phyloP scores from a whole-genome alignment of 2,888 invertebrate species.

The Napeogenes inachia region DNA sequence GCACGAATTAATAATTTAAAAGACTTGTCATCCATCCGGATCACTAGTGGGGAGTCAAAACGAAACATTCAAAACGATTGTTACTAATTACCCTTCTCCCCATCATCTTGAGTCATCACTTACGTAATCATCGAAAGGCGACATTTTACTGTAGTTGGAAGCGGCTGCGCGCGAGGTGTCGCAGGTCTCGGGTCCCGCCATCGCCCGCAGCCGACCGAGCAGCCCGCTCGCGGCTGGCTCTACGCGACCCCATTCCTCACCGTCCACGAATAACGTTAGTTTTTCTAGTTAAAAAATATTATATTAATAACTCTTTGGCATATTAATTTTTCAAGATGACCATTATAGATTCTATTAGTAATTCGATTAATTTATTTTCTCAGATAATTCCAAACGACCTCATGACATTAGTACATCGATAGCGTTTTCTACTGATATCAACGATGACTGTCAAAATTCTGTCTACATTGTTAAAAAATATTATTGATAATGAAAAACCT shows the following conservation, averaged over 20 bases:
- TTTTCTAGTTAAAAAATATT: slow-evolving; percentile 49
- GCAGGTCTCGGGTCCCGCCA: not conserved
- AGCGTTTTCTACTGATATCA: no score
- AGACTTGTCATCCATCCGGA: no score
- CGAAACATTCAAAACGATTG: not conserved
- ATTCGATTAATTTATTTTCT: no score
- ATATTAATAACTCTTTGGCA: not conserved
- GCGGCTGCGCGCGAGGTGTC: not conserved
- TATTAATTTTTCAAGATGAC: no score
- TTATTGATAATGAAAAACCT: not conserved
- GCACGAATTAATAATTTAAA: no score
- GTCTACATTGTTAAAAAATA: no score
- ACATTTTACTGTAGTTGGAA: not conserved
- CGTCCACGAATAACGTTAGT: slow-evolving; percentile 72
- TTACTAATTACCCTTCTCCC: not conserved
- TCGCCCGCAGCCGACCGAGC: slow-evolving; percentile 24
- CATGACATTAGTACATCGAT: no score
- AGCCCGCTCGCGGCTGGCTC: slow-evolving; percentile 55
- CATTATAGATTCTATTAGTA: no score
- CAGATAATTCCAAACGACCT: not conserved
- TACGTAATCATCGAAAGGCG: slow-evolving; percentile 8
- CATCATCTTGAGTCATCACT: not conserved
- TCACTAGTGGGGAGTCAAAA: not conserved
- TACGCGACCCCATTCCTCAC: slow-evolving; percentile 63
- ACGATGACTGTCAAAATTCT: no score